A percentile compares a stretch with the other conserved stretches of the same genome.
Evolutionary conservation across 2,888 invertebrate genomes (phyloP).

Genomic region (Drosophila meridionalis): DNA sequence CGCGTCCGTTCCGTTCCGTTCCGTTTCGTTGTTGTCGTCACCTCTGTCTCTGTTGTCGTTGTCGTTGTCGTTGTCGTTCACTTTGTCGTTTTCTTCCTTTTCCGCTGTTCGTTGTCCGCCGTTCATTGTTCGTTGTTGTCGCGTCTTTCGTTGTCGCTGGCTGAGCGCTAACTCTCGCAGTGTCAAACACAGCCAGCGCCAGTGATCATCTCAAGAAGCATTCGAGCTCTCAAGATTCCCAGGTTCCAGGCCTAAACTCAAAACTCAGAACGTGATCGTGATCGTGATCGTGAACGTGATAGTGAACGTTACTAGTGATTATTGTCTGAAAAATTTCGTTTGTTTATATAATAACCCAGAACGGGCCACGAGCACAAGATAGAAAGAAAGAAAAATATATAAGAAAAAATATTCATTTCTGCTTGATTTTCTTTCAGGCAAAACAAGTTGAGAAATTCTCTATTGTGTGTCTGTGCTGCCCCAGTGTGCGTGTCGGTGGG

Average conservation of each 20-base stretch:
- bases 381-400: slow-evolving; percentile 33
- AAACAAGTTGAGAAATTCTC: slow-evolving; percentile 61
- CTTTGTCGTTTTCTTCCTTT: slow-evolving; percentile 28
- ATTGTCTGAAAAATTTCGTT: slow-evolving; percentile 38
- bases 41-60: slow-evolving; percentile 25
- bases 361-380: slow-evolving; percentile 29
- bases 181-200: slow-evolving; percentile 62
- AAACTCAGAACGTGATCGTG: slow-evolving; percentile 19
- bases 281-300: slow-evolving; percentile 31
- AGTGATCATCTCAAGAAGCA: slow-evolving; percentile 60
- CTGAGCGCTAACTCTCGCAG: slow-evolving; percentile 60
- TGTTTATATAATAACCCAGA: slow-evolving; percentile 73
- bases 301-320: slow-evolving; percentile 48
- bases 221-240: slow-evolving; percentile 20
- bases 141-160: slow-evolving; percentile 66
- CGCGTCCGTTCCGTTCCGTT: slow-evolving; percentile 28
- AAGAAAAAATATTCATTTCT: slow-evolving; percentile 62
- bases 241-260: not conserved
- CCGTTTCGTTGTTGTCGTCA: slow-evolving; percentile 18
- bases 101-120: slow-evolving; percentile 41
- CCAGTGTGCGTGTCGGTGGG: slow-evolving; percentile 68
- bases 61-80: slow-evolving; percentile 39
- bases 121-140: slow-evolving; percentile 64
- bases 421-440: slow-evolving; percentile 67
- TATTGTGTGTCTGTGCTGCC: slow-evolving; percentile 51